Base-by-base conservation (phyloP, 2,888 invertebrate species). In the Caenorhabditis virilis region DNA sequence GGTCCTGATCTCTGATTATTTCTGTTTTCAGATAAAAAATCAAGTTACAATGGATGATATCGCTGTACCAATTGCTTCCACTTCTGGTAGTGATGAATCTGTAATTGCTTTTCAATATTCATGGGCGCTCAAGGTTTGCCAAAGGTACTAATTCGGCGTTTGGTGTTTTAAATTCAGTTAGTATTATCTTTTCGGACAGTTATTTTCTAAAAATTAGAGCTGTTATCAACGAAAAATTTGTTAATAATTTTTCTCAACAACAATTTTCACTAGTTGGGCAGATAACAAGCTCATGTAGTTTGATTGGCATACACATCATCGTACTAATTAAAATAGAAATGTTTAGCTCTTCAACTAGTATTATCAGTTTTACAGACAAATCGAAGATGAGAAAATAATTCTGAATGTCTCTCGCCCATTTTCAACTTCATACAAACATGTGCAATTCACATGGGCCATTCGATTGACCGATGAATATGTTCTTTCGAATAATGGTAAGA, bases 391-490 rank as follows among this genome's bases (percentile, higher is more conserved):
- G 48, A 62, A 67, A 15, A 71, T 77, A 16, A 69, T 81, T 43
- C 61, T 81, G 41, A 77, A 79, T 42, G 78, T 81, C 39, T 82
- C 81, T n/a, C 72, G 72, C 15, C 74, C 81, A 18, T 81, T 81
- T 62, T 77, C 78, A 25, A 82, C 81, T 0, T 76, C 78, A 9
- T 76, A 66, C 67, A 82, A 82, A 51, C 79, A 79, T 45, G 78
- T 80, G 41, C 79, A 78, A 50, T 82, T 81, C 71, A 78, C 81
- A 15, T 81, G 81, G 81, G 69, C 74, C 6, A 63, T 82, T 7
- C 57, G 77, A 22, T 69, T 80, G 38, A 72, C 70, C 25, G 73
- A 73, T 47, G 73, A 70, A 39, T 73, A 69, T 42, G 69, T 72
- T 26, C 39, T 72, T n/a, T 59, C 64, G 16, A 69, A 56, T 42